A percentile compares a stretch with the other conserved stretches of the same genome.
These are phyloP conservation scores for Sardina pilchardus DNA, from an alignment of 2,113 vertebrate genomes.

Conservation along the genomic window DNA sequence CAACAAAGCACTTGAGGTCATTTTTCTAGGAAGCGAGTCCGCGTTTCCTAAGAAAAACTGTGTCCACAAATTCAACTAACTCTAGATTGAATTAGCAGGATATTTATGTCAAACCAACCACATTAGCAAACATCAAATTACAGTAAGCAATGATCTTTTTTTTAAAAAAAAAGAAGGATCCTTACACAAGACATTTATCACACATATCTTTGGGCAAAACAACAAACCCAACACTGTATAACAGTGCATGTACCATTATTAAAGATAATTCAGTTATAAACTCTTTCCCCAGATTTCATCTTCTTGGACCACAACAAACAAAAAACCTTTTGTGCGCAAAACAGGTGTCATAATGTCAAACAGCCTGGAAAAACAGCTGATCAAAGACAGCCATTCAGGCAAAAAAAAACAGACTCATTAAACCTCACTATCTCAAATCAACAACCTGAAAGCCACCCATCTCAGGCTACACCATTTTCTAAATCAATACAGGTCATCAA, in stretches of 20 bases:
- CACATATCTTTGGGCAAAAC: neutral
- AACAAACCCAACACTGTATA: neutral
- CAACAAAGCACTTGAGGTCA: neutral
- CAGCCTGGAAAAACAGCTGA: neutral
- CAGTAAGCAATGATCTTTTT: neutral
- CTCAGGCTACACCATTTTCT: neutral
- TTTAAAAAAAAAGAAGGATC: neutral
- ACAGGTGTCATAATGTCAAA: neutral
- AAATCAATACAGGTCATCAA: neutral
- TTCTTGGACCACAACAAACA: neutral
- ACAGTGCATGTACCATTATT: neutral
- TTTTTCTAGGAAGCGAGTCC: neutral
- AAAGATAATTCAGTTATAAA: neutral
- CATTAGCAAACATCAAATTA: neutral
- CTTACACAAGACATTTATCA: neutral
- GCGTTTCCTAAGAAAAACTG: neutral
- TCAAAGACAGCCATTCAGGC: neutral
- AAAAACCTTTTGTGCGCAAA: neutral
- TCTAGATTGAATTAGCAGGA: conserved; percentile 8
- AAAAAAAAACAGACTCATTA: neutral
- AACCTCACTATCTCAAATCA: neutral
- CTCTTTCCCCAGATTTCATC: neutral
- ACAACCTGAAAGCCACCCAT: neutral
- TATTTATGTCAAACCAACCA: neutral
- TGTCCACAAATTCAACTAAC: conserved; percentile 25